Evolutionary conservation across 2,888 invertebrate genomes (phyloP).

Genomic region (Trissoscelio sp.): DNA sequence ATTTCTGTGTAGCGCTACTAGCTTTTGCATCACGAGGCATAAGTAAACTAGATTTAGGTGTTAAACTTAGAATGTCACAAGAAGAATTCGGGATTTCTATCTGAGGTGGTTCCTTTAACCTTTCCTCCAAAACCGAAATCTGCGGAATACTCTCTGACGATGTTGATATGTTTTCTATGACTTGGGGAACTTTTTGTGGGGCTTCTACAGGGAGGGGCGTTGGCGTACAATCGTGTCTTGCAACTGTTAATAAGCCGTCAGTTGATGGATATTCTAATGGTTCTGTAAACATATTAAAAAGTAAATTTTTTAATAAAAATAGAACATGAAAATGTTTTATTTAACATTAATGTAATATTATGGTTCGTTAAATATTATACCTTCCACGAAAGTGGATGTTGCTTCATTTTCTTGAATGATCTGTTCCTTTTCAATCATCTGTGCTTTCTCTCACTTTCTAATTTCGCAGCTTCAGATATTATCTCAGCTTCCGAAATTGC

Average conservation of each 20-base stretch:
- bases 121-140: conserved; percentile 78
- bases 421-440: conserved; percentile 72
- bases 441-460: conserved; percentile 78
- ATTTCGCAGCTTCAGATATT: conserved; percentile 81
- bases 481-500: conserved; percentile 82
- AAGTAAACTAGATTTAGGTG: conserved; percentile 77
- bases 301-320: neutral
- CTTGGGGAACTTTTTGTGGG: conserved; percentile 20
- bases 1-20: conserved; percentile 72
- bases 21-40: conserved; percentile 77
- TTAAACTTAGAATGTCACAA: conserved; percentile 69
- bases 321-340: too few species aligned
- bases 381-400: conserved; percentile 43
- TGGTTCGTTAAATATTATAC: too few species aligned
- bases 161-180: conserved; percentile 48
- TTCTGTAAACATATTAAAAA: conserved; percentile 26
- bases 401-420: conserved; percentile 56
- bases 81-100: conserved; percentile 79
- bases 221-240: conserved; percentile 28
- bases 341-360: too few species aligned
- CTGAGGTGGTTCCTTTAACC: conserved; percentile 79
- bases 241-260: conserved; percentile 60
- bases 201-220: neutral
- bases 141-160: conserved; percentile 75
- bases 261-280: conserved; percentile 15